Conservation (phyloP, 2,888 invertebrate genomes). For the Drosophila kanekoi region DNA sequence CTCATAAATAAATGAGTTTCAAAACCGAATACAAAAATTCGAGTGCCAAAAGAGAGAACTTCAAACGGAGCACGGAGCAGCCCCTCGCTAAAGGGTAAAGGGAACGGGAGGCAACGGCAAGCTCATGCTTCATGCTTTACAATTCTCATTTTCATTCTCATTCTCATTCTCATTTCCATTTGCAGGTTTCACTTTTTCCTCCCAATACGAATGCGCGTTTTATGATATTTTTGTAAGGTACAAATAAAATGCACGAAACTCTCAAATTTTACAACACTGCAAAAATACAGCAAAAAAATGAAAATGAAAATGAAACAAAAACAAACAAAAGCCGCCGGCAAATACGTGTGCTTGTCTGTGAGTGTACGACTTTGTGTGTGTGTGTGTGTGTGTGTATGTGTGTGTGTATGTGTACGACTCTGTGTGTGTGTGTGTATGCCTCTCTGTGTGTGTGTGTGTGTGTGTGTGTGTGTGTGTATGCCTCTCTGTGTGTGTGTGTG, state of each 20-base stretch:
- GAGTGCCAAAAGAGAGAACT: conserved; percentile 21
- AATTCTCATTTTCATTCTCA: conserved; percentile 24
- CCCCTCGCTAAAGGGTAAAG: neutral
- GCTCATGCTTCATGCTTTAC: conserved; percentile 22
- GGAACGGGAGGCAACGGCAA: conserved; percentile 27
- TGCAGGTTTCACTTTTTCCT: conserved; percentile 31
- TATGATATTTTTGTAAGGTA: conserved; percentile 20
- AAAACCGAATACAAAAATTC: conserved; percentile 9
- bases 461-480: conserved; percentile 1
- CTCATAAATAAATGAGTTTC: conserved; percentile 55
- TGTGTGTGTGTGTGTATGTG: neutral
- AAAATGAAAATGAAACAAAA: conserved; percentile 20
- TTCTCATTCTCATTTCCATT: conserved; percentile 24
- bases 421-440: neutral
- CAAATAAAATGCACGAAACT: conserved; percentile 36
- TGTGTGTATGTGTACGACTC: conserved; percentile 1
- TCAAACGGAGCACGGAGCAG: no score
- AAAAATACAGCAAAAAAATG: conserved; percentile 31
- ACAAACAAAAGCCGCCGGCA: conserved; percentile 30
- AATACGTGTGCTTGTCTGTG: neutral
- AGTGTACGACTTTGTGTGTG: neutral
- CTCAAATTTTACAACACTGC: conserved; percentile 43
- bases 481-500: no score
- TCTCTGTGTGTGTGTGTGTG: conserved; percentile 1
- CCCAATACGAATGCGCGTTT: conserved; percentile 17